Evolutionary conservation across 1,140 invertebrate species (phyloP).

Genomic region (Microplitis mediator): DNA sequence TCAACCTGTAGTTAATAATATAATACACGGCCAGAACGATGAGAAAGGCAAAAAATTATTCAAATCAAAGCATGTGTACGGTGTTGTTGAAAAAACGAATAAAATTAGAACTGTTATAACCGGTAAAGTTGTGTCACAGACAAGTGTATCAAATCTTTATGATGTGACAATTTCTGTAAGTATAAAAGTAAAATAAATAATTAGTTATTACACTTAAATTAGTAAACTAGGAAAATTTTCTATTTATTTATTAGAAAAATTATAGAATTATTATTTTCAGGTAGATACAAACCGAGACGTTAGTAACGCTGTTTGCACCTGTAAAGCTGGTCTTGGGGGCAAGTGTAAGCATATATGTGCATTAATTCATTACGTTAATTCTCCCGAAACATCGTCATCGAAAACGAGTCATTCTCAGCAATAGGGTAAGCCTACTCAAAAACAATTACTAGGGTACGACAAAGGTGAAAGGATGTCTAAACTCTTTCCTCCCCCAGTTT

Average conservation of each 20-base stretch:
- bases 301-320: conserved; percentile 16
- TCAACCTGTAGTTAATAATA: conserved; percentile 6
- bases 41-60: conserved; percentile 23
- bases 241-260: neutral
- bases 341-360: conserved; percentile 28
- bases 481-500: conserved; percentile 9
- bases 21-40: conserved; percentile 4
- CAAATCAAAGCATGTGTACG: conserved; percentile 16
- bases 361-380: conserved; percentile 24
- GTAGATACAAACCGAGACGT: conserved; percentile 21
- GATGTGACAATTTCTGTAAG: conserved; percentile 24
- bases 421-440: conserved; percentile 27
- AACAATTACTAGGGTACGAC: conserved; percentile 21
- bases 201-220: neutral
- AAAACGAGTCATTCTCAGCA: conserved; percentile 23
- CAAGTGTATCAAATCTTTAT: conserved; percentile 19
- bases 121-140: conserved; percentile 19
- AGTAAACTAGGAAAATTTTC: neutral
- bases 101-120: neutral
- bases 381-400: conserved; percentile 4
- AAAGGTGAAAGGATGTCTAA: conserved; percentile 21
- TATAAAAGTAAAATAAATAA: neutral
- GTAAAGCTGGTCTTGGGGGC: conserved; percentile 19
- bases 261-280: conserved; percentile 22
- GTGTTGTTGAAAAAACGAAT: conserved; percentile 17